Conservation (phyloP, 2,888 invertebrate species). For the Amphipoea lucens region DNA sequence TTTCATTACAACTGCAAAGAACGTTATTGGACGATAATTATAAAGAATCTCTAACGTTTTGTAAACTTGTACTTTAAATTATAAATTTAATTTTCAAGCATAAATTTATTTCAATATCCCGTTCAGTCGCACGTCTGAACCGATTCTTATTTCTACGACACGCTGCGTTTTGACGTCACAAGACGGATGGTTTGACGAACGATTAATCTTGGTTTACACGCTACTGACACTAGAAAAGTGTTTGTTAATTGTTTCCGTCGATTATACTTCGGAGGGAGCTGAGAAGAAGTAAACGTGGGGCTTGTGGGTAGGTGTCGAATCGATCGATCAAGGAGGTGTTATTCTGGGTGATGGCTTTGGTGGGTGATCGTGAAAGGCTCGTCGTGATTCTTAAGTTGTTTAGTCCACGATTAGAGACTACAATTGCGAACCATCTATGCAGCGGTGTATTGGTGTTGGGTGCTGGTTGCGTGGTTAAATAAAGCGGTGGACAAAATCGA, state of each 20-base stretch:
- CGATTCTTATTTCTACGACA: slow-evolving; percentile 19
- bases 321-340: slow-evolving; percentile 21
- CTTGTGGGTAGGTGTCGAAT: slow-evolving; percentile 6
- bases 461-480: too few relatives aligned
- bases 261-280: slow-evolving; percentile 26
- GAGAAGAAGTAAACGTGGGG: slow-evolving; percentile 15
- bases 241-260: slow-evolving; percentile 64
- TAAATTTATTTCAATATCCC: neutral
- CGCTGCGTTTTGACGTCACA: slow-evolving; percentile 60
- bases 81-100: neutral
- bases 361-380: neutral
- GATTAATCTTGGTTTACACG: slow-evolving; percentile 71
- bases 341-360: neutral
- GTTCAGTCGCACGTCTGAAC: neutral
- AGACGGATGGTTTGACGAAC: slow-evolving; percentile 68
- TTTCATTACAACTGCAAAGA: neutral
- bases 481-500: too few relatives aligned
- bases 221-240: slow-evolving; percentile 53
- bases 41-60: neutral
- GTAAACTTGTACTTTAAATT: neutral
- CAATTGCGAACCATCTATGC: neutral
- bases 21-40: too few relatives aligned
- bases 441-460: too few relatives aligned
- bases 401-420: too few relatives aligned
- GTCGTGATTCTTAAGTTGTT: neutral